Evolutionary conservation across 2,113 vertebrate genomes (phyloP).

Genomic region (Ictalurus furcatus): DNA sequence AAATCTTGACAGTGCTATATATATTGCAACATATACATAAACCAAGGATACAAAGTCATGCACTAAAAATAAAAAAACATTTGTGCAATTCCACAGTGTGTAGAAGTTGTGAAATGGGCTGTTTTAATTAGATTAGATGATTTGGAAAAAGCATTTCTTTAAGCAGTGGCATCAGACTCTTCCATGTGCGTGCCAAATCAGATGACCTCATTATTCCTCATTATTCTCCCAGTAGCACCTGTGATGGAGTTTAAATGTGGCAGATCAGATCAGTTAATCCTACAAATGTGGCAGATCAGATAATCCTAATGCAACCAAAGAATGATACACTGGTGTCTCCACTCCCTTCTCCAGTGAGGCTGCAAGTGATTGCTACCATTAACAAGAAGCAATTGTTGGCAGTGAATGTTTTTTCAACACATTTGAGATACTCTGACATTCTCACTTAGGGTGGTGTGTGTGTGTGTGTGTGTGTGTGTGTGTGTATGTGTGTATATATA

Average conservation of each 20-base stretch:
- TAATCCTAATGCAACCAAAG: constrained; percentile 66
- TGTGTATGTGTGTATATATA: too few relatives aligned
- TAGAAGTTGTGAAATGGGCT: not conserved
- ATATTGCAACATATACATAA: not conserved
- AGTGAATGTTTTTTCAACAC: not conserved
- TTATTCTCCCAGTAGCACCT: constrained; percentile 71
- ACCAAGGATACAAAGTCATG: constrained; percentile 30
- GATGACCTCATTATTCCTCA: constrained; percentile 75
- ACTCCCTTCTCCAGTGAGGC: constrained; percentile 32
- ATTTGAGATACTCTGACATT: not conserved
- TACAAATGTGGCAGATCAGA: constrained; percentile 66
- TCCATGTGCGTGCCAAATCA: constrained; percentile 51
- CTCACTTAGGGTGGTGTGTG: not conserved
- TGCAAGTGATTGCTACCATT: constrained; percentile 63
- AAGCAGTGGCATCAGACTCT: constrained; percentile 28
- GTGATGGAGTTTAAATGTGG: constrained; percentile 71
- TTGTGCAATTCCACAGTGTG: not conserved
- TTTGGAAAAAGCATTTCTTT: constrained; percentile 61
- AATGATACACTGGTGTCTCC: not conserved
- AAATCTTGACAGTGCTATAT: not conserved
- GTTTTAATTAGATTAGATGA: constrained; percentile 11
- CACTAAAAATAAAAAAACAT: not conserved
- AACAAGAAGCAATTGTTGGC: not conserved
- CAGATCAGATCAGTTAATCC: constrained; percentile 72
- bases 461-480: too few relatives aligned